Evolutionary conservation across 2,888 invertebrate genomes (phyloP).

Genomic region (Fragum fragum): DNA sequence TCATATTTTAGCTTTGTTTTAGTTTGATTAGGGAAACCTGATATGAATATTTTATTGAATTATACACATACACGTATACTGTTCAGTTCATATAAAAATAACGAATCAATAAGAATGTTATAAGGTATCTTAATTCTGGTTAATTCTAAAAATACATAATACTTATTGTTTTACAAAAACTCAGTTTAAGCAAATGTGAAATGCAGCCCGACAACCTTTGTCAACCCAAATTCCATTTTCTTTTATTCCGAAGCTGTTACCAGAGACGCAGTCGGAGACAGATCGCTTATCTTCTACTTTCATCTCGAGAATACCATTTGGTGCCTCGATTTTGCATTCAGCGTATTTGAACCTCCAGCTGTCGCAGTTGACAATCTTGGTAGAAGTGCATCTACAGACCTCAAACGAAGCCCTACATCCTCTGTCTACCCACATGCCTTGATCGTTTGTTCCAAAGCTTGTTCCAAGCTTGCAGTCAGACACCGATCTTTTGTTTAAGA

Average conservation of each 20-base stretch:
- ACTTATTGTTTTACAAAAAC: too few relatives aligned
- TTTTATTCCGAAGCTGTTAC: not conserved
- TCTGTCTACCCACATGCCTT: not conserved
- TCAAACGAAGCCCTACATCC: not conserved
- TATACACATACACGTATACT: too few relatives aligned
- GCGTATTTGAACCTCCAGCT: not conserved
- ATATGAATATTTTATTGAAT: too few relatives aligned
- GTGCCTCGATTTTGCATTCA: not conserved
- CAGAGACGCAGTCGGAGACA: not conserved
- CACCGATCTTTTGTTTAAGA: not conserved
- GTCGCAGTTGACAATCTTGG: not conserved
- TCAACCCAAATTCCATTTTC: not conserved
- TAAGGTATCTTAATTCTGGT: too few relatives aligned
- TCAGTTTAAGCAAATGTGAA: not conserved
- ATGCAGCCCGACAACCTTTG: constrained; percentile 1
- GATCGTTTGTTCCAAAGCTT: not conserved
- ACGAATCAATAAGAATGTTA: too few relatives aligned
- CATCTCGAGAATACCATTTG: not conserved
- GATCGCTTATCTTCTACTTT: not conserved
- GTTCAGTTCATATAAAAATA: too few relatives aligned
- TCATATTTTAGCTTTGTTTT: too few relatives aligned
- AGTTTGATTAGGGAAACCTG: too few relatives aligned
- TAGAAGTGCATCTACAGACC: not conserved
- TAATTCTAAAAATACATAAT: too few relatives aligned
- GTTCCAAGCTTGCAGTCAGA: not conserved